Base-by-base conservation (phyloP, 2,797 vertebrate species). In the Sebastes ruberrimus region DNA sequence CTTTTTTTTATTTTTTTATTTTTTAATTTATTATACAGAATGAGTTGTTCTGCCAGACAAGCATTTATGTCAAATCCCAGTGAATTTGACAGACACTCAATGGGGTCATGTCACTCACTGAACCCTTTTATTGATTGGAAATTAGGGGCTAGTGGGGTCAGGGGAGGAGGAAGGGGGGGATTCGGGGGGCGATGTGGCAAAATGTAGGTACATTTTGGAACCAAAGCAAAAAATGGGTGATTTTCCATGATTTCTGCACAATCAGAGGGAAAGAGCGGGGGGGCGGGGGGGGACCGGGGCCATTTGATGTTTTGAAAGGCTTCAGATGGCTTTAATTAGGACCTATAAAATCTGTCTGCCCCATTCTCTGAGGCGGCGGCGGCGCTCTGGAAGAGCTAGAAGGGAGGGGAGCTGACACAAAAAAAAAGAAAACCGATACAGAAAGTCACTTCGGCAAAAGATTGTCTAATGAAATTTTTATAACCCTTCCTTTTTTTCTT, bases 261-360 rank as follows among this genome's bases (percentile, higher is more conserved):
- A 89, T 92, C 86, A 90, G 90, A 89, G 86, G 59, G 80, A 84
- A 82, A 70, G 83, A 87, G 86, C 16, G 11, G 73, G 82, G 85
- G 85, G 4, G 27, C 4, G 85, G 74, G 0, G 1, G 81, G 82
- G 85, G 86, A 77, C 84, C 27, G 20, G 81, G 85, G 79, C 86
- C 94, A 94, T 95, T 95, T 96, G 96, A 97, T 97, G 96, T 96
- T 91, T 95, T 94, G 94, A 95, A 95, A 96, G 95, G 92, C 95
- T 96, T 97, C 96, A 97, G 96, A 97, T 97, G 95, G 96, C 96
- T 96, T 97, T 97, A 97, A 98, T 97, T 97, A 97, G 94, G 95
- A 96, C 96, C 96, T 96, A 96, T 96, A 96, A 96, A 96, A 95
- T 95, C 94, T 95, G 95, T 96, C 95, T 96, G 85, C 94, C 93